Percentiles rank a stretch among this genome's conserved stretches.
These are phyloP conservation scores for Stomatorhinus ivindoensis DNA, from an alignment of 2,113 vertebrate species.

Conservation along the genomic window DNA sequence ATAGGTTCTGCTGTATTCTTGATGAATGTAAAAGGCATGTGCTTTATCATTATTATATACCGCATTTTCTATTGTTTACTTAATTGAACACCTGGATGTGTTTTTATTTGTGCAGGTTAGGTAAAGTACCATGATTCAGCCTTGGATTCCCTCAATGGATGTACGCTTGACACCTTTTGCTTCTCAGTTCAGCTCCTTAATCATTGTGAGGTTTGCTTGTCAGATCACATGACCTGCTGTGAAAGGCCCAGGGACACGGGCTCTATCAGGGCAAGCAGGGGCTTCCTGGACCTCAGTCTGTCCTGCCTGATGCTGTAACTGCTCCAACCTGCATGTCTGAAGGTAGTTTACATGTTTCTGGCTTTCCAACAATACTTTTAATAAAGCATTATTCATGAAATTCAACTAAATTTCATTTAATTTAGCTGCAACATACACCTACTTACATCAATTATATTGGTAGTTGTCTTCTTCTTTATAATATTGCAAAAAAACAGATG, in stretches of 20 bases:
- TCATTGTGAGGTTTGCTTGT: neutral
- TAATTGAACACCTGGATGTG: neutral
- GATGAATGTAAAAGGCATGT: neutral
- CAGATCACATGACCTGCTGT: neutral
- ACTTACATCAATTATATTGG: neutral
- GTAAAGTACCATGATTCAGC: neutral
- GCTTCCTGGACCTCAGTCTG: neutral
- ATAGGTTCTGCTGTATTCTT: neutral
- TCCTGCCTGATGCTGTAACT: neutral
- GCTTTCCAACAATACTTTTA: neutral
- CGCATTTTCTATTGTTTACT: neutral
- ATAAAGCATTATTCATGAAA: neutral
- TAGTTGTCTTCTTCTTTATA: neutral
- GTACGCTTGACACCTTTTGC: neutral
- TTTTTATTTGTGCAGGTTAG: neutral
- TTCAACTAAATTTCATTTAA: neutral
- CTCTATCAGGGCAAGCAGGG: neutral
- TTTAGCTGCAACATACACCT: neutral
- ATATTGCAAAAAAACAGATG: neutral
- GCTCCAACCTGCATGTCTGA: neutral
- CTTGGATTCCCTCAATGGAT: neutral
- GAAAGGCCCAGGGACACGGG: neutral
- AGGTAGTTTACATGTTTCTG: neutral
- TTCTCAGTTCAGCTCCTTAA: neutral
- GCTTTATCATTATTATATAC: neutral